Evolutionary conservation across 2,797 vertebrate species (phyloP).

Genomic region (Setipinna tenuifilis): DNA sequence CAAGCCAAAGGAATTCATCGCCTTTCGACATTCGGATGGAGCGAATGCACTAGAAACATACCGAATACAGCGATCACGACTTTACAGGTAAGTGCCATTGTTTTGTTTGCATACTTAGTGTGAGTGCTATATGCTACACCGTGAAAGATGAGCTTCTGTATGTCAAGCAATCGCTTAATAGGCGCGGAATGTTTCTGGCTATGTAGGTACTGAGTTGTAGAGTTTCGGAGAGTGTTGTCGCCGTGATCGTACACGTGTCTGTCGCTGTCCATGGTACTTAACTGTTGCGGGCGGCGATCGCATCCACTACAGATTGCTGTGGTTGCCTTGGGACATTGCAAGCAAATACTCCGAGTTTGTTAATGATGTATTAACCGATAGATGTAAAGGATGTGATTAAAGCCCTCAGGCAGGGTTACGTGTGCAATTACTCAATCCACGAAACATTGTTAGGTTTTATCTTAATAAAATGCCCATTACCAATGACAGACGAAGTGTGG

Average conservation of each 20-base stretch:
- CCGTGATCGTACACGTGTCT: background rate
- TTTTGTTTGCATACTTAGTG: background rate
- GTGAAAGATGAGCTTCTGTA: background rate
- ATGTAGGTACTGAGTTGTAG: background rate
- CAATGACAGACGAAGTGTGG: background rate
- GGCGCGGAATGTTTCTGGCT: background rate
- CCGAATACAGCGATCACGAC: slow-evolving; percentile 40
- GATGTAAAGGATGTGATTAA: background rate
- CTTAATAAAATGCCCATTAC: background rate
- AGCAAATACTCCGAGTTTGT: background rate
- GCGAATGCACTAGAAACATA: slow-evolving; percentile 51
- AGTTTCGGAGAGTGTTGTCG: background rate
- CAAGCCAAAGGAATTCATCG: slow-evolving; percentile 44
- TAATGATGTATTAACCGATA: background rate
- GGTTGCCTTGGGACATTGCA: background rate
- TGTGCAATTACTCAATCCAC: background rate
- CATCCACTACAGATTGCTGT: background rate
- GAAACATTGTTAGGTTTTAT: background rate
- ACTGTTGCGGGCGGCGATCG: background rate
- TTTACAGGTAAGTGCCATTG: slow-evolving; percentile 17
- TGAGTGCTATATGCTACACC: background rate
- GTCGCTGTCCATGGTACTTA: slow-evolving; percentile 12
- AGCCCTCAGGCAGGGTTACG: background rate
- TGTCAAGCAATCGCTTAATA: background rate
- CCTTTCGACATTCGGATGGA: slow-evolving; percentile 57